Percentiles rank a stretch among this genome's conserved stretches.
phyloP scores from a whole-genome alignment of 2,888 invertebrate species.

The Parnassius glacialis region DNA sequence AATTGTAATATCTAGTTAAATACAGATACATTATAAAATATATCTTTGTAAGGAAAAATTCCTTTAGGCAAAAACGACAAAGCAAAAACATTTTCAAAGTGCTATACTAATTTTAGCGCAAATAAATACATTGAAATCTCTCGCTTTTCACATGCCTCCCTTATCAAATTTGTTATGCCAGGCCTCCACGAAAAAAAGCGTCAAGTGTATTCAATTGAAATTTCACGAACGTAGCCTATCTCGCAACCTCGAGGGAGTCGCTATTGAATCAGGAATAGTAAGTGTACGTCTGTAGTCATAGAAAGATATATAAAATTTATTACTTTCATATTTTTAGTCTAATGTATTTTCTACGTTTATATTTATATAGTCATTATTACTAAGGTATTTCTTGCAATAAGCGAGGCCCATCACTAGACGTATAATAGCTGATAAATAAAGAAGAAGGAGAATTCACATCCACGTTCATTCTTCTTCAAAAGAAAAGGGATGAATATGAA shows the following conservation, averaged over 20 bases:
- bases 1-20: too few relatives aligned
- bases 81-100: constrained; percentile 14
- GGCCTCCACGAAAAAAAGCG: constrained; percentile 28
- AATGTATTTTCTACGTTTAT: constrained; percentile 8
- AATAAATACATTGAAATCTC: constrained; percentile 27
- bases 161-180: constrained; percentile 32
- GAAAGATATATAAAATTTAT: constrained; percentile 6
- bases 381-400: too few relatives aligned
- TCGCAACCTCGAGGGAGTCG: constrained; percentile 22
- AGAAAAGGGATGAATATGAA: too few relatives aligned
- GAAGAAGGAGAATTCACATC: too few relatives aligned
- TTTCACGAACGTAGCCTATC: constrained; percentile 27
- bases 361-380: too few relatives aligned
- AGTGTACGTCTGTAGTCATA: constrained; percentile 11
- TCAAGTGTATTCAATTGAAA: constrained; percentile 28
- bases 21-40: too few relatives aligned
- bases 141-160: constrained; percentile 24
- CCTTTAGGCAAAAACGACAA: too few relatives aligned
- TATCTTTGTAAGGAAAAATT: too few relatives aligned
- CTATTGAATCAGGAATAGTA: constrained; percentile 22
- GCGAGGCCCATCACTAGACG: too few relatives aligned
- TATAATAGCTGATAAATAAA: too few relatives aligned
- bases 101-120: constrained; percentile 23
- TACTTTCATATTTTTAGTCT: constrained; percentile 6
- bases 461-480: too few relatives aligned